Evolutionary conservation across 2,797 vertebrate species (phyloP).

Genomic region (Falco rusticolus): DNA sequence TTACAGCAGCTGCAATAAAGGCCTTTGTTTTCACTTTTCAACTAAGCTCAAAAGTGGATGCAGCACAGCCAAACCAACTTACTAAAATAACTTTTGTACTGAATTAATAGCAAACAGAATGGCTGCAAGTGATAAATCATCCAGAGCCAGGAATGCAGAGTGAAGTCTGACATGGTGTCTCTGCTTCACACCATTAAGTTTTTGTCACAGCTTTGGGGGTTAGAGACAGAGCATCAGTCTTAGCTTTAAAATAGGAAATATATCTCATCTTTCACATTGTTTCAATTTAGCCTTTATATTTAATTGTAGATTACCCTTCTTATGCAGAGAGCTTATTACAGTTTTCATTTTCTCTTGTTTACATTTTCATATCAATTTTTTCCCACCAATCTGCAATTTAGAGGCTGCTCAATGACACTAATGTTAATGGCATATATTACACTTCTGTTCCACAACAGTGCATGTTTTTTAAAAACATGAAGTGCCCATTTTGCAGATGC

Average conservation of each 20-base stretch:
- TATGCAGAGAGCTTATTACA: conserved; percentile 54
- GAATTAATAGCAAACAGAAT: conserved; percentile 43
- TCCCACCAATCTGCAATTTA: conserved; percentile 69
- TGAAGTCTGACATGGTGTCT: conserved; percentile 18
- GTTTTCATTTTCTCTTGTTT: conserved; percentile 75
- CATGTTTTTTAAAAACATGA: conserved; percentile 70
- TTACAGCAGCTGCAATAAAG: neutral
- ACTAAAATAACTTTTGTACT: conserved; percentile 14
- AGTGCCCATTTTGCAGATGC: conserved; percentile 76
- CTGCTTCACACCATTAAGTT: conserved; percentile 38
- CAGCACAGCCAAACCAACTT: neutral
- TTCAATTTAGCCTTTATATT: conserved; percentile 54
- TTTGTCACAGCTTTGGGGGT: conserved; percentile 32
- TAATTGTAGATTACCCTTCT: conserved; percentile 67
- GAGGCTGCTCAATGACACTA: conserved; percentile 67
- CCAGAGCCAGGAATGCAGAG: neutral
- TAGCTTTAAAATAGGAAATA: conserved; percentile 43
- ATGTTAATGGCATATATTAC: conserved; percentile 73
- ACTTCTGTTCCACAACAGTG: conserved; percentile 72
- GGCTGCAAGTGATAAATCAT: conserved; percentile 30
- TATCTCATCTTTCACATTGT: conserved; percentile 37
- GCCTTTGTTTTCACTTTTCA: conserved; percentile 21
- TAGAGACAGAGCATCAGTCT: conserved; percentile 2
- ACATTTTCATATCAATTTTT: conserved; percentile 72
- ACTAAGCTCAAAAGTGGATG: neutral